A percentile compares a stretch with the other conserved stretches of the same genome.
These are phyloP conservation scores for Adelges cooleyi DNA, from an alignment of 1,140 invertebrate genomes.

Conservation along the genomic window DNA sequence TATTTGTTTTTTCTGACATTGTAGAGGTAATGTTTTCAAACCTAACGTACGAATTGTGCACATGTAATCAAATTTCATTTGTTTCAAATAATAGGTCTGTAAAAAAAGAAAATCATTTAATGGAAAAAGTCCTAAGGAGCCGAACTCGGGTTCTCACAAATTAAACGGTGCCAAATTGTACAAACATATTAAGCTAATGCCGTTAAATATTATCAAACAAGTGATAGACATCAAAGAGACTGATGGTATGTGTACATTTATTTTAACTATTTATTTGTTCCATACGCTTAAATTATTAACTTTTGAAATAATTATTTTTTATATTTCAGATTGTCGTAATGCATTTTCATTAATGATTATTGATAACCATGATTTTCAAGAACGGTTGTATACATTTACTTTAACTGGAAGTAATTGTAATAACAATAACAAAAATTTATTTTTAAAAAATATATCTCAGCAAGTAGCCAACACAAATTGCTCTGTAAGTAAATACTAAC, in stretches of 20 bases:
- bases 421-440: constrained; percentile 63
- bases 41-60: background rate
- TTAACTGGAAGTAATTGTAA: constrained; percentile 72
- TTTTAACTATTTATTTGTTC: constrained; percentile 24
- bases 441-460: constrained; percentile 68
- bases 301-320: constrained; percentile 31
- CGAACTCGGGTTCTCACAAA: constrained; percentile 42
- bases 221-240: constrained; percentile 81
- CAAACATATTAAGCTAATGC: constrained; percentile 82
- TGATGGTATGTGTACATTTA: constrained; percentile 40
- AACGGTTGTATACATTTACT: constrained; percentile 76
- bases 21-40: constrained; percentile 57
- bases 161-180: constrained; percentile 62
- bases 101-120: constrained; percentile 71
- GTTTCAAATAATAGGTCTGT: constrained; percentile 41
- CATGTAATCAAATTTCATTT: background rate
- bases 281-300: constrained; percentile 13
- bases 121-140: constrained; percentile 54
- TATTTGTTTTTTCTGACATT: constrained; percentile 89
- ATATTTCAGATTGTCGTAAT: constrained; percentile 63
- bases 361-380: constrained; percentile 49
- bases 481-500: constrained; percentile 46
- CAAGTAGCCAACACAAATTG: constrained; percentile 80
- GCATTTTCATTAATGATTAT: constrained; percentile 78
- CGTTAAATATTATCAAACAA: constrained; percentile 72